Evolutionary conservation across 2,888 invertebrate species (phyloP).

Genomic region (Eledone cirrhosa): DNA sequence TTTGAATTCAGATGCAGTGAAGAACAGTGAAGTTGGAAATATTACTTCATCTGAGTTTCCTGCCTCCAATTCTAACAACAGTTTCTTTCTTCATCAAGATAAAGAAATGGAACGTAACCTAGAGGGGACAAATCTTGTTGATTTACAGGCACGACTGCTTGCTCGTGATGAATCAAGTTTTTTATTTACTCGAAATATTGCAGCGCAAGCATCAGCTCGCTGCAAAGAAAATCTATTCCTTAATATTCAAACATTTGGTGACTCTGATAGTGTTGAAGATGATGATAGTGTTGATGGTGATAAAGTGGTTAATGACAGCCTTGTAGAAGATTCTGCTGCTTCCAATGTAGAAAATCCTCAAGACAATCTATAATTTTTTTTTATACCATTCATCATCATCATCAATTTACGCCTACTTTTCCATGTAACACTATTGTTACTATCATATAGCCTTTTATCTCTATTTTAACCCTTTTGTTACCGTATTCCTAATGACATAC

Average conservation of each 20-base stretch:
- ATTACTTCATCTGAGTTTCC: background rate
- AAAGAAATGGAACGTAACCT: background rate
- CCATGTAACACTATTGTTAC: no score
- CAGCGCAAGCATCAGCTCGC: conserved; percentile 47
- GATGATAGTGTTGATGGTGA: conserved; percentile 23
- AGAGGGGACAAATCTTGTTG: conserved; percentile 9
- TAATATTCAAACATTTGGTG: conserved; percentile 22
- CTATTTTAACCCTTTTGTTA: no score
- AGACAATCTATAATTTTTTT: no score
- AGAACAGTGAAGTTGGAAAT: background rate
- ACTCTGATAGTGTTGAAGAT: background rate
- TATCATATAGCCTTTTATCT: no score
- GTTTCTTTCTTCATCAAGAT: background rate
- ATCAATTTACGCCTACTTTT: no score
- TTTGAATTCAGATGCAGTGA: no score
- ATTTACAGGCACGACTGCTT: background rate
- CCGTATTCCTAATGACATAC: no score
- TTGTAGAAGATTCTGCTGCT: background rate
- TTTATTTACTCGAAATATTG: conserved; percentile 44
- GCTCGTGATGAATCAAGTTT: conserved; percentile 34
- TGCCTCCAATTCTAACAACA: background rate
- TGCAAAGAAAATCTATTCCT: conserved; percentile 34
- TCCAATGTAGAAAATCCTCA: background rate
- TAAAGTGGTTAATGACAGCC: background rate
- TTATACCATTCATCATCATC: no score